phyloP scores from a whole-genome alignment of 1,140 invertebrate species.

The Listronotus bonariensis region DNA sequence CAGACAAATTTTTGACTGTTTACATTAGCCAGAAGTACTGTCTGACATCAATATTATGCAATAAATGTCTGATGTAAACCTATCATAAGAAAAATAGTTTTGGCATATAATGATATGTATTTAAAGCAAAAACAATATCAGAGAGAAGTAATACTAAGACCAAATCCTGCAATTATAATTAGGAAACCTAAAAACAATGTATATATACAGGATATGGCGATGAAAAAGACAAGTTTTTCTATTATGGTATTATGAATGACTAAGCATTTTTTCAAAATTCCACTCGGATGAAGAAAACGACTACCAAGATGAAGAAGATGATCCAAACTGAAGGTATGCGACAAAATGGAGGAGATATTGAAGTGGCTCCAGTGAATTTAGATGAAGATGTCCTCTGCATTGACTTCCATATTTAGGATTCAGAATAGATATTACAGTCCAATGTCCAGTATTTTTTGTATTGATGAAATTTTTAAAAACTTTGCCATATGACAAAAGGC shows the following conservation, averaged over 20 bases:
- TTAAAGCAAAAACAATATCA: conserved; percentile 44
- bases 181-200: conserved; percentile 41
- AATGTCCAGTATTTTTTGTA: conserved; percentile 37
- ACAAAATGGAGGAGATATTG: conserved; percentile 14
- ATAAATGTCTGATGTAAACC: too few relatives aligned
- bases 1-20: too few relatives aligned
- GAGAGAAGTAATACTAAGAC: conserved; percentile 38
- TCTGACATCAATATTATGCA: too few relatives aligned
- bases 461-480: conserved; percentile 38
- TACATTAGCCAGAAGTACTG: too few relatives aligned
- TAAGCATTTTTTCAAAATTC: conserved; percentile 43
- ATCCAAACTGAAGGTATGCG: conserved; percentile 30
- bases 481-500: conserved; percentile 6
- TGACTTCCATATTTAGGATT: conserved; percentile 43
- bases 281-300: conserved; percentile 36
- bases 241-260: conserved; percentile 48
- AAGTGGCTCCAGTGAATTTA: conserved; percentile 16
- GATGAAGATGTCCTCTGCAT: conserved; percentile 36
- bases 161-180: conserved; percentile 11
- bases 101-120: conserved; percentile 47
- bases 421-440: conserved; percentile 36
- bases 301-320: conserved; percentile 34
- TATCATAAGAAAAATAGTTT: conserved; percentile 45
- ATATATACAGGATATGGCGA: conserved; percentile 49
- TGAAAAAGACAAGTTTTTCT: conserved; percentile 43